phyloP scores from a whole-genome alignment of 2,797 vertebrate genomes.

The Meda fulgida region DNA sequence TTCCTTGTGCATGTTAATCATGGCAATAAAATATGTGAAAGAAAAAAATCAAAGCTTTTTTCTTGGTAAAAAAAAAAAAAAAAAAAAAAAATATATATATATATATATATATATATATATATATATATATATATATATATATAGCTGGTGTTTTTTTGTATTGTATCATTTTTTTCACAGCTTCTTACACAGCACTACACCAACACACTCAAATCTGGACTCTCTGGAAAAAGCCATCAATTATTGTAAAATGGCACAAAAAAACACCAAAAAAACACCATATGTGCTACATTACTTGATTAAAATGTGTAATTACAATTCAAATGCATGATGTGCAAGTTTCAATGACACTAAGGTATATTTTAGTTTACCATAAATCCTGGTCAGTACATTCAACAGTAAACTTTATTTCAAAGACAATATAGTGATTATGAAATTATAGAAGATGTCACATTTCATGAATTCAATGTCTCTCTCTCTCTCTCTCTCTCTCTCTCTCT shows the following conservation, averaged over 20 bases:
- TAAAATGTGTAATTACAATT: neutral
- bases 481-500: no score
- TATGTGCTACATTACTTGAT: neutral
- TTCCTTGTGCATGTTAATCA: constrained; percentile 20
- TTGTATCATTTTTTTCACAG: neutral
- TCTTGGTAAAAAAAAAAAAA: neutral
- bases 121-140: no score
- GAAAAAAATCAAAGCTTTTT: neutral
- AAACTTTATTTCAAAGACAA: neutral
- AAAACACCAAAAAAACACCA: neutral
- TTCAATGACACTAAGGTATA: neutral
- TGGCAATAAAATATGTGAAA: neutral
- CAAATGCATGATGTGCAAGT: neutral
- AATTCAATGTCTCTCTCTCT: no score
- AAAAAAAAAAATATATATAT: no score
- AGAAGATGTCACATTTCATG: no score
- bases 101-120: no score
- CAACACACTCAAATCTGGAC: neutral
- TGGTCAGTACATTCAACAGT: neutral
- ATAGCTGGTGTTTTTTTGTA: neutral
- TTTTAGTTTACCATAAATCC: neutral
- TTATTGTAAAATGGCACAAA: neutral
- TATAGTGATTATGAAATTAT: neutral
- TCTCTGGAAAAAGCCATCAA: neutral
- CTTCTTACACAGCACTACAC: neutral